A percentile compares a stretch with the other conserved stretches of the same genome.
Conservation (phyloP, 2,888 invertebrate genomes). For the Drosophila borealis region DNA sequence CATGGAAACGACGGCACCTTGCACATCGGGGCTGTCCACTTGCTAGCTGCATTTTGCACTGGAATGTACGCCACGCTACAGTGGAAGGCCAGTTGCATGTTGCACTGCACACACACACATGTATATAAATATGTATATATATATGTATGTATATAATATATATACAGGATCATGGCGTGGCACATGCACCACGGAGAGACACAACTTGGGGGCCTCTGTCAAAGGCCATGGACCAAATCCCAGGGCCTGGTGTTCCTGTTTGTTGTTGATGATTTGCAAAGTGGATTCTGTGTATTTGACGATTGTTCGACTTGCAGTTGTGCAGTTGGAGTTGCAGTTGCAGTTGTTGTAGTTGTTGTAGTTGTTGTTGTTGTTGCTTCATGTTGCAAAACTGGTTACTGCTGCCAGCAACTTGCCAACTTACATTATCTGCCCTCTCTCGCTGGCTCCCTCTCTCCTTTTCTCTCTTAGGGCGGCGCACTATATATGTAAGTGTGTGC, state of each 20-base stretch:
- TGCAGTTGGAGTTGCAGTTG: conserved; percentile 24
- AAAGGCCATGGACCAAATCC: conserved; percentile 54
- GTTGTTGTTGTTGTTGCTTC: conserved; percentile 18
- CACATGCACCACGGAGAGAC: conserved; percentile 16
- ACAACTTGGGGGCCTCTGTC: conserved; percentile 35
- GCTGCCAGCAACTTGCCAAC: conserved; percentile 45
- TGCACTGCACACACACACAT: conserved; percentile 39
- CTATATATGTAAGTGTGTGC: conserved; percentile 3
- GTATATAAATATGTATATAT: neutral
- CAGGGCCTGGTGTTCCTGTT: conserved; percentile 50
- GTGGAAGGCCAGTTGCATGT: conserved; percentile 70
- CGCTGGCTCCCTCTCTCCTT: conserved; percentile 17
- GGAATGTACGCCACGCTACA: conserved; percentile 38
- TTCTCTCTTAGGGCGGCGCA: neutral
- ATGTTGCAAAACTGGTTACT: conserved; percentile 72
- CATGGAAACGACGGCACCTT: conserved; percentile 47
- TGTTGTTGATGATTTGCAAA: conserved; percentile 75
- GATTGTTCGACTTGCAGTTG: conserved; percentile 71
- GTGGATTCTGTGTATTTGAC: conserved; percentile 79
- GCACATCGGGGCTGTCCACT: conserved; percentile 38
- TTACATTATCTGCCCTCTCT: conserved; percentile 11
- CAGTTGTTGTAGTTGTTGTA: conserved; percentile 21
- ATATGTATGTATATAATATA: neutral
- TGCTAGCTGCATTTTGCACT: conserved; percentile 47
- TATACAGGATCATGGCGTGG: conserved; percentile 6